Evolutionary conservation across 2,113 vertebrate species (phyloP), one percentile per base, ranked within the genome.

Genomic region (Oncorhynchus gorbuscha): DNA sequence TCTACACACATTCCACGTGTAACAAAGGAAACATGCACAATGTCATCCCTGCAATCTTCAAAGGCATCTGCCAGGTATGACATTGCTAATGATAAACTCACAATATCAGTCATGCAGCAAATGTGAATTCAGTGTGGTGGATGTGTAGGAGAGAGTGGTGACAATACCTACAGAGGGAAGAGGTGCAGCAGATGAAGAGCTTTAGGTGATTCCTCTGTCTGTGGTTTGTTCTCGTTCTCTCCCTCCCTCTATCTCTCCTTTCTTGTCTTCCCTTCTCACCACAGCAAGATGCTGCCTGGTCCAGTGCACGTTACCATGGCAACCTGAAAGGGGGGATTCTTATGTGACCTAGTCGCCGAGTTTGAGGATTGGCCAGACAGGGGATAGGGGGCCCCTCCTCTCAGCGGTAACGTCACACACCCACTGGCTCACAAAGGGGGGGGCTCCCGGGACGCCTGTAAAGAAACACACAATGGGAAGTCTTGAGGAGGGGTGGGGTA

Each of bases 231-330:
- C 66, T 28, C 32, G 71, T 81, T 79, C 87, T 89, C 84, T 90
- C 85, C 87, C 85, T 84, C 80, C 78, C 75, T 81, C 71, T 69
- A 72, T 82, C 79, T 39, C 70, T 80, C 81, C 73, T 69, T 22
- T 18, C 51, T 49, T 35, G 20, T 69, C 9, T 67, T 72, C 35
- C 35, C 73, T 82, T 80, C 87, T 89, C 84, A 90, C 85, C 87
- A 86, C 84, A 81, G 82, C 78, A 84, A 93, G 92, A 93, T 93
- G 92, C 91, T 93, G 92, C 88, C 90, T 93, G 92, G 90, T 92
- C 92, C 91, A 80, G 83, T 78, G 86, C 86, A 83, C 79, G 81
- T 94, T 85, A 87, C 86, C 91, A 92, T 92, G 90, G 93, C 77
- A 88, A 62, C n/a, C 59, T 9, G n/a, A 62, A 76, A 72, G 26